Base-by-base conservation (phyloP, 1,140 invertebrate species). In the Vollenhovia emeryi region DNA sequence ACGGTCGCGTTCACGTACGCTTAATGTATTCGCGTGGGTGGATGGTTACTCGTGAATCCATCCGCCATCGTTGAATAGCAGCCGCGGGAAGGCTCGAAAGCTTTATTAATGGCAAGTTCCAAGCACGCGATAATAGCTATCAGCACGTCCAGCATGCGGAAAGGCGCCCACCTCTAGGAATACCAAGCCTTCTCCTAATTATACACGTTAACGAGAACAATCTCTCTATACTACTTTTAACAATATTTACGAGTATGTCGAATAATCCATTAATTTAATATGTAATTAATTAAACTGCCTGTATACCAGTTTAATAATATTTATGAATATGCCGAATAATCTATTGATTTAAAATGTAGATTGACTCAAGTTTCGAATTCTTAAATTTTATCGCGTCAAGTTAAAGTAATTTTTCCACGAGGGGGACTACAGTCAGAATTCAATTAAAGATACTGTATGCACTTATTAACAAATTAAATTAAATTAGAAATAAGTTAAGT, bases 21-120 rank as follows among this genome's bases (percentile, higher is more conserved):
- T 68, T 68, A n/a, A 79, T 79, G 48, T 33, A 36, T 50, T 43
- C 24, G 45, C 78, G 78, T 57, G 21, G 64, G 78, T 43, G 64
- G 33, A 21, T 24, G 30, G 59, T 69, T 71, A 33, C 24, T 57
- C 21, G 78, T 43, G 66, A 82, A 73, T 82, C 33, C 36, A 78
- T 66, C 43, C 13, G 40, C 66, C 40, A 50, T 57, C 36, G 50
- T 33, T 82, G 66, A 82, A 82, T 82, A 82, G 78, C 64, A 57
- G 50, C 36, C 50, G 36, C 50, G 43, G 15, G 66, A 33, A 82
- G 50, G 24, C 64, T 59, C 55, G 50, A 33, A n/a, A n/a, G 78
- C 36, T 71, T 69, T 71, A 71, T 82, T 82, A 82, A 71, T 57
- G 78, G 50, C 21, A 52, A 52, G 45, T 45, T 13, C 43, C 21